Evolutionary conservation across 2,888 invertebrate genomes (phyloP), one percentile per base, ranked within the genome.

Genomic region (Prosopocoilus inquinatus): DNA sequence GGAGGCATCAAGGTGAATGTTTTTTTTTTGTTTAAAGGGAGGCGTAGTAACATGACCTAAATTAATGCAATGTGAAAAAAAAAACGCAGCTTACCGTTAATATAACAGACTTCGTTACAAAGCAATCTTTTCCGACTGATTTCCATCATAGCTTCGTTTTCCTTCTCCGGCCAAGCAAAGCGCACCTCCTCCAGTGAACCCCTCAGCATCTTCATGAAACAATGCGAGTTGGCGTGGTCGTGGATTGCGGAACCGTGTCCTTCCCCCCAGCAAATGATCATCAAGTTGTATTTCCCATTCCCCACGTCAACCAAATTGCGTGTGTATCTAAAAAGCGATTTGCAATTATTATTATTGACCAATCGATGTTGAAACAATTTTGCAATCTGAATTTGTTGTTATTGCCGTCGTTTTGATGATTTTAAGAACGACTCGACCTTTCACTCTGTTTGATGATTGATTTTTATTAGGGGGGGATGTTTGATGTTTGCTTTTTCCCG

Each of bases 191-290:
- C 84, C 38, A 96, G 75, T 56, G 82, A 84, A 0, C 95, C 96
- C 58, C 90, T 87, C 0, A 97, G 81, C 59, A 94, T 84, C 78
- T 97, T 99, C 91, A 99, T 96, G 76, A 99, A 96, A 76, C 99
- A 99, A 73, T 99, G 96, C 0, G 97, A 89, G 70, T 96, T 85
- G 0, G 96, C 87, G 72, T 99, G 99, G 76, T 97, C 96, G 75
- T 99, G 99, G 64, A 99, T 96, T 8, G 92, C 89, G 0, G 96
- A 94, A 0, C 91, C 92, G 63, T 96, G 94, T 0, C 93, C 94
- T 73, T 96, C 94, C 13, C 95, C 94, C 98, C 99, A 99, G 78
- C 98, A 98, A n/a, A 99, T 79, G 28, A 96, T 84, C 89, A 99
- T 95, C 63, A 99, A 80, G 78, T 99, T 99, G 79, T 96, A 99